Percentiles rank a stretch among this genome's conserved stretches.
phyloP scores from a whole-genome alignment of 1,140 invertebrate species.

The Drosophila pseudoobscura region DNA sequence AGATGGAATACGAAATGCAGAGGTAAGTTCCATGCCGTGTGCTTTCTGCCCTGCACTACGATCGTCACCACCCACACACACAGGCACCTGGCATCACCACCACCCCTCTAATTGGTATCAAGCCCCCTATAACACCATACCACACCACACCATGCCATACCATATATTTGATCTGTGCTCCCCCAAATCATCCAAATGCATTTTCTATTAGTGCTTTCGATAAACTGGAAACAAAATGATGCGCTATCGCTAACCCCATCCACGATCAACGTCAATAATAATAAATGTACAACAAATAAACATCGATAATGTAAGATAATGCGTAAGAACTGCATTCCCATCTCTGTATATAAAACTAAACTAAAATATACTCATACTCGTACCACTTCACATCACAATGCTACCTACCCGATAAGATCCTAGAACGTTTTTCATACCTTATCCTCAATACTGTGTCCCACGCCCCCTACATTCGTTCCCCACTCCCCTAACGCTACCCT shows the following conservation, averaged over 20 bases:
- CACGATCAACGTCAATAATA: constrained; percentile 14
- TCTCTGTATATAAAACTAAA: constrained; percentile 35
- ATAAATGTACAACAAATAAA: constrained; percentile 38
- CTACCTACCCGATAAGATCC: constrained; percentile 19
- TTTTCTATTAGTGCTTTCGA: constrained; percentile 74
- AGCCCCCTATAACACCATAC: constrained; percentile 5
- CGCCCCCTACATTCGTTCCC: background rate
- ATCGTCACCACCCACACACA: constrained; percentile 13
- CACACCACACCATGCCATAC: background rate
- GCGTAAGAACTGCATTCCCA: constrained; percentile 30
- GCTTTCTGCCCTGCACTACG: constrained; percentile 6
- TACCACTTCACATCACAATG: constrained; percentile 11
- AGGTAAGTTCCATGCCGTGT: constrained; percentile 51
- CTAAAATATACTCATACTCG: constrained; percentile 41
- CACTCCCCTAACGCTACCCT: background rate
- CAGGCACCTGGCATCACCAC: constrained; percentile 2
- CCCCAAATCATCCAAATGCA: constrained; percentile 53
- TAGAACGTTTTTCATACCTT: constrained; percentile 45
- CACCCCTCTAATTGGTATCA: constrained; percentile 4
- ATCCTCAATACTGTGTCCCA: background rate
- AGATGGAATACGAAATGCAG: constrained; percentile 72
- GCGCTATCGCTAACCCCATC: constrained; percentile 49
- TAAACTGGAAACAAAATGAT: constrained; percentile 68
- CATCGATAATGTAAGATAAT: constrained; percentile 65
- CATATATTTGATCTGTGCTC: constrained; percentile 14